A percentile compares a stretch with the other conserved stretches of the same genome.
Evolutionary conservation across 53 echinoderm and acorn worm species (phyloP).

Genomic region (Stichopus horrens): DNA sequence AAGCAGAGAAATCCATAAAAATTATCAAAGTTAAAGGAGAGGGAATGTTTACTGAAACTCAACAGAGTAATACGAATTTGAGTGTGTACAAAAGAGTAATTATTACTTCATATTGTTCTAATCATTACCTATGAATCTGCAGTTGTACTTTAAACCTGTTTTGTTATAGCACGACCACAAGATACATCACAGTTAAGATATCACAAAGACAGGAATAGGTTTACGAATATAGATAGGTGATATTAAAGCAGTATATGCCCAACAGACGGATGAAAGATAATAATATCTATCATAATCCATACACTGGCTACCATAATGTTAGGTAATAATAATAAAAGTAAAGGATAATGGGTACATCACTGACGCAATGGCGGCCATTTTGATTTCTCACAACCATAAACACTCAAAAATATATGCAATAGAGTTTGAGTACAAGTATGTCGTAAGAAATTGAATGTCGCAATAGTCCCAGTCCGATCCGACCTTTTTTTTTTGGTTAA

Average conservation of each 20-base stretch:
- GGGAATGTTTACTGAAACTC: not conserved
- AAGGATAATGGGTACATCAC: too few relatives aligned
- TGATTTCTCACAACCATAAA: too few relatives aligned
- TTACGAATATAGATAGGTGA: not conserved
- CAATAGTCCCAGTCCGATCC: too few relatives aligned
- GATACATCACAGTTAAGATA: not conserved
- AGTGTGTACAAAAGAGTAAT: constrained; percentile 1
- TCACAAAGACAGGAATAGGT: not conserved
- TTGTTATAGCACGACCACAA: not conserved
- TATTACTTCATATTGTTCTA: not conserved
- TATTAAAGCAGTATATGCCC: not conserved
- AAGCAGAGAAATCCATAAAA: not conserved
- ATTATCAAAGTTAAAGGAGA: not conserved
- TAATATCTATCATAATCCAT: too few relatives aligned
- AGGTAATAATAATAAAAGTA: too few relatives aligned
- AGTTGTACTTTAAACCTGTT: not conserved
- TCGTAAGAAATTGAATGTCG: too few relatives aligned
- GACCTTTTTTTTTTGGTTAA: too few relatives aligned
- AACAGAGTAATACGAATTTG: not conserved
- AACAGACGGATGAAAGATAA: too few relatives aligned
- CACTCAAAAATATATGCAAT: too few relatives aligned
- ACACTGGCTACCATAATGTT: too few relatives aligned
- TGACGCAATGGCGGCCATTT: too few relatives aligned
- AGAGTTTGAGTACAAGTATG: too few relatives aligned
- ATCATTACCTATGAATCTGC: not conserved